A percentile compares a stretch with the other conserved stretches of the same genome.
Conservation (phyloP, 2,888 invertebrate genomes). For the Oegoconia quadripuncta region DNA sequence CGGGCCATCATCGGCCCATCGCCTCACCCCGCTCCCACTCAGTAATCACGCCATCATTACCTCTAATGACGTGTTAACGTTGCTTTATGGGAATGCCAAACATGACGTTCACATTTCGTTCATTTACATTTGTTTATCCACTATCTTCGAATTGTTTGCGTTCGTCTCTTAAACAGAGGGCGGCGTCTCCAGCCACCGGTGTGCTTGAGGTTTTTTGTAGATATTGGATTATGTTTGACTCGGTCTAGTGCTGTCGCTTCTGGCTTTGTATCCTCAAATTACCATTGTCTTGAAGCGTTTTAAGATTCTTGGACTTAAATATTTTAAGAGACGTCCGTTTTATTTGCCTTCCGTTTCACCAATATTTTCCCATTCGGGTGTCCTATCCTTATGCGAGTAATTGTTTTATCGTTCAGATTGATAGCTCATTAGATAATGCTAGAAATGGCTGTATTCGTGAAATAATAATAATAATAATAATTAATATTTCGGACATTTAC, state of each 20-base stretch:
- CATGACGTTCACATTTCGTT: slow-evolving; percentile 78
- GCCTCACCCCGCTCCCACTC: slow-evolving; percentile 52
- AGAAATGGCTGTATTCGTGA: too few relatives aligned
- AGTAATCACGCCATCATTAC: slow-evolving; percentile 77
- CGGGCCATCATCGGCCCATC: slow-evolving; percentile 65
- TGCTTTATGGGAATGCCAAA: slow-evolving; percentile 79
- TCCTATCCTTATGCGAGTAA: too few relatives aligned
- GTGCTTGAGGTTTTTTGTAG: slow-evolving; percentile 59
- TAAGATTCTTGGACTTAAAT: neutral
- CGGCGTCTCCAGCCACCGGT: slow-evolving; percentile 67
- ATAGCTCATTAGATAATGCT: too few relatives aligned
- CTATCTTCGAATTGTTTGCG: slow-evolving; percentile 72
- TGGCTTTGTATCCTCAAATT: slow-evolving; percentile 37
- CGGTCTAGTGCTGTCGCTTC: slow-evolving; percentile 40
- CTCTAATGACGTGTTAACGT: slow-evolving; percentile 79
- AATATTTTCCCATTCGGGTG: too few relatives aligned
- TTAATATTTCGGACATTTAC: too few relatives aligned
- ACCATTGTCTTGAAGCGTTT: slow-evolving; percentile 12
- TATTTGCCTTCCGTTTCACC: too few relatives aligned
- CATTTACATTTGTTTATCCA: slow-evolving; percentile 78
- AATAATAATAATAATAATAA: too few relatives aligned
- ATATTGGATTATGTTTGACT: slow-evolving; percentile 58
- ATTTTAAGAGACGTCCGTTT: neutral
- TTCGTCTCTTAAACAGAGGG: slow-evolving; percentile 76
- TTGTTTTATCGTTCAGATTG: too few relatives aligned